Evolutionary conservation across 2,797 vertebrate genomes (phyloP).

Genomic region (Halcyon chelicuti): DNA sequence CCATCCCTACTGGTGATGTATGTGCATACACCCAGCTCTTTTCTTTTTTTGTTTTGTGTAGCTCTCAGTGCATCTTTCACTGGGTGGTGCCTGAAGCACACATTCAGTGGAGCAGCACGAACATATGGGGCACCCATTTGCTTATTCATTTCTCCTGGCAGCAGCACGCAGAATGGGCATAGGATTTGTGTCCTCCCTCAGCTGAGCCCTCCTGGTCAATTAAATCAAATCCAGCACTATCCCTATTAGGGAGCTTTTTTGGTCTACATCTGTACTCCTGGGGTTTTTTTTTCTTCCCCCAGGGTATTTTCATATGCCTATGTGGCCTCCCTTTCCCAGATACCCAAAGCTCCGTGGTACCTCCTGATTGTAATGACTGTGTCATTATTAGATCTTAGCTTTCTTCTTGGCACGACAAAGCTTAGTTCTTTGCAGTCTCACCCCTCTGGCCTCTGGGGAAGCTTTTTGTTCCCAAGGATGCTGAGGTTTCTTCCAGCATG

Average conservation of each 20-base stretch:
- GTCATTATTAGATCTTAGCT: neutral
- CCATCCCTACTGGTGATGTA: neutral
- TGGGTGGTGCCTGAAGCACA: slow-evolving; percentile 24
- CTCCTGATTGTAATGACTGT: neutral
- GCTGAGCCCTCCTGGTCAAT: neutral
- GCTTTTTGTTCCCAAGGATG: neutral
- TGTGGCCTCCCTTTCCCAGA: neutral
- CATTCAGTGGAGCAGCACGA: neutral
- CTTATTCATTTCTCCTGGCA: slow-evolving; percentile 63
- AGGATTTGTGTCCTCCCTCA: neutral
- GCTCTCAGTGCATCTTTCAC: neutral
- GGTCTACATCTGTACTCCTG: neutral
- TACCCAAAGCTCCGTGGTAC: neutral
- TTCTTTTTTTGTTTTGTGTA: neutral
- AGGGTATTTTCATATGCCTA: neutral
- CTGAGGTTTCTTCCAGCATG: neutral
- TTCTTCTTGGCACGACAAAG: neutral
- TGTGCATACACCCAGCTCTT: neutral
- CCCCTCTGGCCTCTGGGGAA: neutral
- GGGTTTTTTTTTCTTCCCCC: neutral
- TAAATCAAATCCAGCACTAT: neutral
- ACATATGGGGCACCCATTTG: slow-evolving; percentile 59
- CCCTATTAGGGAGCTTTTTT: neutral
- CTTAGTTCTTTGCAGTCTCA: neutral
- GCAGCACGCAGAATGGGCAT: neutral